Base-by-base conservation (phyloP, 2,113 vertebrate species). In the Bettongia penicillata region DNA sequence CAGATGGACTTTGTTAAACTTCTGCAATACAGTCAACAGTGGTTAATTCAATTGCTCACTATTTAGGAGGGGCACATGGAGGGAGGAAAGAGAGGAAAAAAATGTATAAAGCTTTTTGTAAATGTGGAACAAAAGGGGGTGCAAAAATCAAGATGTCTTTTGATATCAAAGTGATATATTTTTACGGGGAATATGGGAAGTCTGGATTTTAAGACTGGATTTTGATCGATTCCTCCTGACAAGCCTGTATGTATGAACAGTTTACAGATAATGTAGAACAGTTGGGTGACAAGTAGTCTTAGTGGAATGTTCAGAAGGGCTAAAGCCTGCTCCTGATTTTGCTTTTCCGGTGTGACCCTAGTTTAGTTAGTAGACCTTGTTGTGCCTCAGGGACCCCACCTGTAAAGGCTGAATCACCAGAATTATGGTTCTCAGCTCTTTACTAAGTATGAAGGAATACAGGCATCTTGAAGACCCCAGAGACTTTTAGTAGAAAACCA, bases 1-100 rank as follows among this genome's bases (percentile, higher is more conserved):
- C 98, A 98, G 98, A 98, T 98, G 97, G 98, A 98, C 96, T 98
- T 98, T 98, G 98, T 98, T 98, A 98, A 98, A 95, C 92, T 94
- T 95, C 97, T 97, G 97, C 97, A 98, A 97, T 97, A 96, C 53
- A 95, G 97, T 98, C 97, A 97, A 98, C 93, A 91, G 92, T 57
- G 97, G 96, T 97, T 98, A 97, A 97, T 97, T 98, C 97, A 95
- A 94, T 95, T 91, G 53, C 93, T 95, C 91, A 94, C 94, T 95
- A 97, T 95, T 98, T 97, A 98, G 97, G 97, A 96, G 7, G 50
- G 96, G 90, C 50, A 95, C 11, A 55, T 14, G n/a, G n/a, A 43
- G 68, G 8, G 19, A 84, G 37, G 61, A 77, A 77, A 77, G 61
- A 16, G 37, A 77, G n/a, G 68, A 22, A 84, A 84, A n/a, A 43